Conservation (phyloP, 2,113 vertebrate species). For the Tetrax tetrax region DNA sequence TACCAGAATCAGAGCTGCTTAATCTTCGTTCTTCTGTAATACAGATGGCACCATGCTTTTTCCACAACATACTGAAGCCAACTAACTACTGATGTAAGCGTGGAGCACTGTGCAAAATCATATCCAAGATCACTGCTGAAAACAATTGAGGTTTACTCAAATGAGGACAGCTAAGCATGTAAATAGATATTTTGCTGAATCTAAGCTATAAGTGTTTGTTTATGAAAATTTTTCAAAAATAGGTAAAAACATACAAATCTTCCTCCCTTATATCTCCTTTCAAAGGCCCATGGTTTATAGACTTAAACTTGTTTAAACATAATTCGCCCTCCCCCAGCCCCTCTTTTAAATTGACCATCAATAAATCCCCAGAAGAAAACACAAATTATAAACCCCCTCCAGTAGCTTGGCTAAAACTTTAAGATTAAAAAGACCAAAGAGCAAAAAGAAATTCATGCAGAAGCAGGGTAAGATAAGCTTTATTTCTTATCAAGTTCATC, state of each 20-base stretch:
- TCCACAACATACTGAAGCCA: neutral
- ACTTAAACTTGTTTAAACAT: neutral
- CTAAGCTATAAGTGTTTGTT: neutral
- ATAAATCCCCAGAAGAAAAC: neutral
- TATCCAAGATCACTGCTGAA: neutral
- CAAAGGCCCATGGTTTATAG: neutral
- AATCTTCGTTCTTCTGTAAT: neutral
- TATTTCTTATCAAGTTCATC: neutral
- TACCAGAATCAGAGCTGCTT: neutral
- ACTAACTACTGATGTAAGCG: neutral
- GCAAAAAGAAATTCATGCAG: neutral
- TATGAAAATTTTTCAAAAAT: neutral
- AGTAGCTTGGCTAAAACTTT: neutral
- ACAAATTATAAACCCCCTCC: neutral
- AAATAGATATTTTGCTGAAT: neutral
- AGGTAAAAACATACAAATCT: neutral
- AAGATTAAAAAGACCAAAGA: neutral
- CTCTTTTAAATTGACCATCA: neutral
- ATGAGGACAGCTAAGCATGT: neutral
- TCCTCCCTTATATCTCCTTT: neutral
- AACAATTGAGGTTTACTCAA: fast-evolving
- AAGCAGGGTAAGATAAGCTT: neutral
- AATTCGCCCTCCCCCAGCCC: neutral
- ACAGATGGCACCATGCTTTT: neutral
- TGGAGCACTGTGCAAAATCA: neutral